Evolutionary conservation across 2,888 invertebrate species (phyloP).

Genomic region (Tipula unca): DNA sequence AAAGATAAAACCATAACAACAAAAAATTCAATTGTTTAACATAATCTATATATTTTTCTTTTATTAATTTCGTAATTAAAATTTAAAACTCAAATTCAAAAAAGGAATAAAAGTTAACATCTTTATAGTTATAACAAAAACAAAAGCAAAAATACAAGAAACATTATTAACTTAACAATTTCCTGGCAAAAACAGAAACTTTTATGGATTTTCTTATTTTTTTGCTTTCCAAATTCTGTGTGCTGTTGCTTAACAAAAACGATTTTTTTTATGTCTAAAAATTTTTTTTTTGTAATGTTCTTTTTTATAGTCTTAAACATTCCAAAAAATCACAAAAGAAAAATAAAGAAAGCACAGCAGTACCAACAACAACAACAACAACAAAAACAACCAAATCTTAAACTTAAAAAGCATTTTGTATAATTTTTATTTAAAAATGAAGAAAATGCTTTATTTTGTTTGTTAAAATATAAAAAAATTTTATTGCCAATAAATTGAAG

Average conservation of each 20-base stretch:
- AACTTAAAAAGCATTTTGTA: conserved; percentile 10
- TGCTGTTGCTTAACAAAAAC: not conserved
- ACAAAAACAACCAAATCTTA: not conserved
- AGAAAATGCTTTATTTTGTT: not conserved
- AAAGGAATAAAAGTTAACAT: not conserved
- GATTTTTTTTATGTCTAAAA: not conserved
- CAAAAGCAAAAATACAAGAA: not conserved
- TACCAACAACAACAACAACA: not conserved
- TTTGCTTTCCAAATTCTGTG: not conserved
- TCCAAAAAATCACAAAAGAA: not conserved
- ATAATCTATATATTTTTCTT: not conserved
- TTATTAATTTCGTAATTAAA: not conserved
- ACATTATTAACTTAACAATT: not conserved
- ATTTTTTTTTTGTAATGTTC: not conserved
- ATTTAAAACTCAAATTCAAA: not conserved
- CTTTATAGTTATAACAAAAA: not conserved
- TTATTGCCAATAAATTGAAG: conserved; percentile 18
- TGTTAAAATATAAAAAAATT: not conserved
- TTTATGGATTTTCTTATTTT: not conserved
- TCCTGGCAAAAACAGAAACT: not conserved
- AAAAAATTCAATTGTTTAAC: not conserved
- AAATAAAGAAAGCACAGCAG: not conserved
- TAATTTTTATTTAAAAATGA: not conserved
- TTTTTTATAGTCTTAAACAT: not conserved
- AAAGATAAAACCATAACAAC: too few species aligned